These are phyloP conservation scores for Ceriagrion tenellum DNA, from an alignment of 2,888 invertebrate genomes.

Conservation along the genomic window DNA sequence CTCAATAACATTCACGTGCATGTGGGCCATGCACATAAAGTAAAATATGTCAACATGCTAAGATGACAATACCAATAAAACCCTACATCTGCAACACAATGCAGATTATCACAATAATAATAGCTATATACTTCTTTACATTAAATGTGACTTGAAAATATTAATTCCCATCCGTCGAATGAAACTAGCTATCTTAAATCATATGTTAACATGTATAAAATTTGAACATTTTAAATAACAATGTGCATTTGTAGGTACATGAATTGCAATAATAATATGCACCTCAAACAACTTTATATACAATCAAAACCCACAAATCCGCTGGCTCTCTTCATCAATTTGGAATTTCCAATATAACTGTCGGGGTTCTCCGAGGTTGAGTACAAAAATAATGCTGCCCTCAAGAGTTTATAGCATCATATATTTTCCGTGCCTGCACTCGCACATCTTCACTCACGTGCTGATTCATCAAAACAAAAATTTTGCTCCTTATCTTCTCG, in stretches of 20 bases:
- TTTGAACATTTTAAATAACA: constrained; percentile 58
- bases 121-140: not conserved
- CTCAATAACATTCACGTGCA: not conserved
- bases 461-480: constrained; percentile 76
- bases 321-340: constrained; percentile 11
- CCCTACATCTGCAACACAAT: constrained; percentile 2
- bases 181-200: constrained; percentile 16
- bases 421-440: constrained; percentile 75
- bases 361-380: not conserved
- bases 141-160: constrained; percentile 25
- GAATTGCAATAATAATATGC: not conserved
- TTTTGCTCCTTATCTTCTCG: constrained; percentile 76
- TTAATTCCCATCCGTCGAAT: not conserved
- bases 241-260: constrained; percentile 48
- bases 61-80: not conserved
- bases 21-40: not conserved
- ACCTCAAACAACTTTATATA: constrained; percentile 51
- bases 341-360: not conserved
- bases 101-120: constrained; percentile 31
- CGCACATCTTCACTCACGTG: constrained; percentile 76
- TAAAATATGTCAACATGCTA: not conserved
- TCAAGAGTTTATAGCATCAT: constrained; percentile 74
- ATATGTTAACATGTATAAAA: constrained; percentile 60
- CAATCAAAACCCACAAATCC: constrained; percentile 38
- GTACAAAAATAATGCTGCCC: constrained; percentile 67